phyloP scores from a whole-genome alignment of 2,888 invertebrate genomes.

The Cerastoderma edule region DNA sequence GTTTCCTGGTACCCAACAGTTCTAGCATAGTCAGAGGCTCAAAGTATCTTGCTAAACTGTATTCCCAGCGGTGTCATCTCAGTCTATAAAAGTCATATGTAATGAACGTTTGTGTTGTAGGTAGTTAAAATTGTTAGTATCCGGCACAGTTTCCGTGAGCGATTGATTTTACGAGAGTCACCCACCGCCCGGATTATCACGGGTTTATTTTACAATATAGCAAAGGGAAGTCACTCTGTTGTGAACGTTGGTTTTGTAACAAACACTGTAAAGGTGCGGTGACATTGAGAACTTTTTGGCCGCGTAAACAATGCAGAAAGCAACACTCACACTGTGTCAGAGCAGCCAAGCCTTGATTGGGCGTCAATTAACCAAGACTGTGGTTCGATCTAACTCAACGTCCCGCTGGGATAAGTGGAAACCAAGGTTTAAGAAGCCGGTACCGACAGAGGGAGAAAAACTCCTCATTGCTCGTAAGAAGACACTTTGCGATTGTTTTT shows the following conservation, averaged over 20 bases:
- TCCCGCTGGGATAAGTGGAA: constrained; percentile 20
- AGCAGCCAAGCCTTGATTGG: not conserved
- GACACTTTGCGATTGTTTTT: too few species aligned
- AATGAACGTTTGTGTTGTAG: too few species aligned
- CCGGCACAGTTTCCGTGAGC: too few species aligned
- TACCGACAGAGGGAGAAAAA: constrained; percentile 12
- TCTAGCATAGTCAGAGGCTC: too few species aligned
- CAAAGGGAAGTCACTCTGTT: not conserved
- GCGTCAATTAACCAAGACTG: not conserved
- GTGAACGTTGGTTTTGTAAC: not conserved
- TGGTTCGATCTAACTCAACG: not conserved
- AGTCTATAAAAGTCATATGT: too few species aligned
- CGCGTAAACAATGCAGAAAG: constrained; percentile 5
- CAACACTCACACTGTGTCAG: constrained; percentile 1
- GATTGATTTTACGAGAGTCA: too few species aligned
- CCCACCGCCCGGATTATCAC: not conserved
- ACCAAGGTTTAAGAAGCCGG: constrained; percentile 14
- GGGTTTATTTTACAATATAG: not conserved
- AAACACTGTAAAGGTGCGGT: not conserved
- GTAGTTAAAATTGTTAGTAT: too few species aligned
- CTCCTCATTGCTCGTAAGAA: constrained; percentile 6
- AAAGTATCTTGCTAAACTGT: too few species aligned
- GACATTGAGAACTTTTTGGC: not conserved
- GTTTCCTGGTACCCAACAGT: too few species aligned
- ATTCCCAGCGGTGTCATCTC: too few species aligned